Base-by-base conservation (phyloP, 1,140 invertebrate genomes). In the Eurosta solidaginis region DNA sequence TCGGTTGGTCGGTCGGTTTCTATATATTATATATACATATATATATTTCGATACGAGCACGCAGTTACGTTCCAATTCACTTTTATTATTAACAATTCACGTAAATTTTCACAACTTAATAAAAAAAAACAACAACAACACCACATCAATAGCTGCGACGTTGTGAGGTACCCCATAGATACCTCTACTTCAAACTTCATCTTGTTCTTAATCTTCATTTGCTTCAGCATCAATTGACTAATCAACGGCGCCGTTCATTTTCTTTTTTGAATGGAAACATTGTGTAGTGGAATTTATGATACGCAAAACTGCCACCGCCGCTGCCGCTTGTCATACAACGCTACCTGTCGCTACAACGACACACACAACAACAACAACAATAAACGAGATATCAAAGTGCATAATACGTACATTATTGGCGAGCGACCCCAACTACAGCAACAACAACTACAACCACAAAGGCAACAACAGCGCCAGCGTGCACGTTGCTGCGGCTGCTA, bases 181-280 rank as follows among this genome's bases (percentile, higher is more conserved):
- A 52, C 20, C 49, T 6, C 22, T 2, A 52, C n/a, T 22, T 7
- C 22, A 9, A 49, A 17, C 20, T 1, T 25, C 49, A 22, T 17
- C 17, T 9, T 25, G 27, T n/a, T 33, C 27, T 3, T 29, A 33
- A 59, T 9, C 54, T 17, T 14, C 12, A 68, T 1, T 33, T 7
- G 7, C 59, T 20, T 17, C 49, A 22, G 29, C n/a, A 68, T 7
- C 54, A 63, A 63, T 36, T 36, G n/a, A 63, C 33, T n/a, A 12
- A 47, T 17, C 29, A 68, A 33, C 59, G 6, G 33, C 59, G 33
- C 59, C 27, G 33, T 68, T 27, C 7, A 68, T 68, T 40, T 40
- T 9, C 59, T 68, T 27, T 54, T 68, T 68, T 68, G 59, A 68
- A 68, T 68, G 59, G 59, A 68, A 68, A 68, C 59, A 68, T 17